phyloP scores from a whole-genome alignment of 2,113 vertebrate species.

The Eulemur rufifrons region DNA sequence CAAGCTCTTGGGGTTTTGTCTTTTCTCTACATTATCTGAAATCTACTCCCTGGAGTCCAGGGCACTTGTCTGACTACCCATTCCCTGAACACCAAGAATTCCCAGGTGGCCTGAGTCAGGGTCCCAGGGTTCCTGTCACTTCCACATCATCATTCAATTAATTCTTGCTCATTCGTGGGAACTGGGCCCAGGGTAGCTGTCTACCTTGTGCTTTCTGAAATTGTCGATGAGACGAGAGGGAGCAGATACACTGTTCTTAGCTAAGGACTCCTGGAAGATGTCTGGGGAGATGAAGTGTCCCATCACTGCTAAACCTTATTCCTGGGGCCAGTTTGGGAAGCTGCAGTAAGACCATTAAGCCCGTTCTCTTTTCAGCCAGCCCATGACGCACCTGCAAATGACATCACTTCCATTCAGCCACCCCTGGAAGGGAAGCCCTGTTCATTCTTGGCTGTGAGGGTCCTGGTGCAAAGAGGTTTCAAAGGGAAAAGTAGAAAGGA shows the following conservation, averaged over 20 bases:
- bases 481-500: neutral
- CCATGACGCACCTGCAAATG: too few relatives aligned
- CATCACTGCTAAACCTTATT: neutral
- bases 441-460: neutral
- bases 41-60: neutral
- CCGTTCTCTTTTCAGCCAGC: neutral
- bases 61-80: neutral
- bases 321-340: neutral
- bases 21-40: neutral
- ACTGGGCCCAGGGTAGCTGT: neutral
- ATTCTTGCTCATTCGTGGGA: neutral
- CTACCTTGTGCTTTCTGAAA: neutral
- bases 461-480: neutral
- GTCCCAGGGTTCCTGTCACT: neutral
- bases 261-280: neutral
- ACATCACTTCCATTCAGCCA: neutral
- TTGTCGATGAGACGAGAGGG: neutral
- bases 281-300: neutral
- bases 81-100: neutral
- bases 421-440: neutral
- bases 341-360: neutral
- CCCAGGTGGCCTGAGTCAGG: neutral
- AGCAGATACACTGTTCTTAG: neutral
- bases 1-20: neutral
- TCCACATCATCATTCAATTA: neutral